Percentiles rank a stretch among this genome's conserved stretches.
Evolutionary conservation across 1,140 invertebrate genomes (phyloP).

Genomic region (Thaumatotibia leucotreta): DNA sequence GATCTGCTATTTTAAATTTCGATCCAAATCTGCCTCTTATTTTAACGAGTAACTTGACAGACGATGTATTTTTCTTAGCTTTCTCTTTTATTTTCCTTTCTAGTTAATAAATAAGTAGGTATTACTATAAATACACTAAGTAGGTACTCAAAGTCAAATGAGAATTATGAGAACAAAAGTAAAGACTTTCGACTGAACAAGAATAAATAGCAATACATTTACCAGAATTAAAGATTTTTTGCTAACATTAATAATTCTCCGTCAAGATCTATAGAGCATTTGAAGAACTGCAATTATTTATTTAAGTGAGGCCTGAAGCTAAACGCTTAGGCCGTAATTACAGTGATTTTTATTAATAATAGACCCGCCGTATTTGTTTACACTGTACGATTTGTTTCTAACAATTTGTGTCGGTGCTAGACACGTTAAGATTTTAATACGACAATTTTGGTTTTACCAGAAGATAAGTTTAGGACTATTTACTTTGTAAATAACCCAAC

Average conservation of each 20-base stretch:
- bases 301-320: background rate
- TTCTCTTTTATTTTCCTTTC: background rate
- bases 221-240: no score
- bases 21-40: slow-evolving; percentile 1
- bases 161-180: no score
- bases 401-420: background rate
- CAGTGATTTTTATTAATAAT: background rate
- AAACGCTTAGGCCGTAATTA: background rate
- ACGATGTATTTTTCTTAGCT: background rate
- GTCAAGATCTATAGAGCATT: background rate
- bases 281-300: background rate
- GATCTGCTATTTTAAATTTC: slow-evolving; percentile 11
- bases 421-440: no score
- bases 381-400: background rate
- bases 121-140: no score
- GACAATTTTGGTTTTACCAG: no score
- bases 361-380: background rate
- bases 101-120: background rate
- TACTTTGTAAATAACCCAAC: no score
- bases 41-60: slow-evolving; percentile 2
- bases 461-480: no score
- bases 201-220: no score
- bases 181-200: no score
- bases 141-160: no score
- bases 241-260: background rate